Conservation (phyloP, 2,888 invertebrate species). For the Sesamia inferens region DNA sequence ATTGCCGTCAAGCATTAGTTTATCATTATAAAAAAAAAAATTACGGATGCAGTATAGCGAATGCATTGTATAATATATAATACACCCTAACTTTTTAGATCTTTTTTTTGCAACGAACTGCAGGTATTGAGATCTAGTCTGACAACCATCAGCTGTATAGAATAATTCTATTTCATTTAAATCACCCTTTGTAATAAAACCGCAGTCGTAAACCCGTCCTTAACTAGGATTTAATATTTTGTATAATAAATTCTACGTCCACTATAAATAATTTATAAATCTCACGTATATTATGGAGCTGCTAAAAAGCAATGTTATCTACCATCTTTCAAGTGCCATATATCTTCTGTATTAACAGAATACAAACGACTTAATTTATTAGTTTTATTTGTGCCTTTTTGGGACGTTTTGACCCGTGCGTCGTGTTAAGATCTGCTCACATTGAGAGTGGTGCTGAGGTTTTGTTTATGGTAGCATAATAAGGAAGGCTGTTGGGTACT, state of each 20-base stretch:
- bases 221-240: slow-evolving; percentile 49
- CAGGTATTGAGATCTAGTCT: no score
- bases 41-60: no score
- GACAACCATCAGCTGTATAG: neutral
- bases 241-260: slow-evolving; percentile 52
- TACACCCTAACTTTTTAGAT: neutral
- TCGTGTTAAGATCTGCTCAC: slow-evolving; percentile 36
- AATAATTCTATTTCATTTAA: neutral
- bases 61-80: neutral
- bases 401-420: slow-evolving; percentile 45
- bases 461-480: neutral
- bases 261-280: slow-evolving; percentile 63
- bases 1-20: no score
- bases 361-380: slow-evolving; percentile 64
- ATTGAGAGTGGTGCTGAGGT: slow-evolving; percentile 22
- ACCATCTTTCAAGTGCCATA: slow-evolving; percentile 56
- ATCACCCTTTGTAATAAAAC: slow-evolving; percentile 27
- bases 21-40: no score
- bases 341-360: slow-evolving; percentile 57
- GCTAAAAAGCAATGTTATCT: slow-evolving; percentile 62
- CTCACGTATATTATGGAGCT: slow-evolving; percentile 62
- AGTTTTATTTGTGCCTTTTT: slow-evolving; percentile 43
- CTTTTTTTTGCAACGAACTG: neutral
- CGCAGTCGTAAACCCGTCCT: slow-evolving; percentile 13
- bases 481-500: neutral